Evolutionary conservation across 2,888 invertebrate species (phyloP).

Genomic region (Drosophila algonquin): DNA sequence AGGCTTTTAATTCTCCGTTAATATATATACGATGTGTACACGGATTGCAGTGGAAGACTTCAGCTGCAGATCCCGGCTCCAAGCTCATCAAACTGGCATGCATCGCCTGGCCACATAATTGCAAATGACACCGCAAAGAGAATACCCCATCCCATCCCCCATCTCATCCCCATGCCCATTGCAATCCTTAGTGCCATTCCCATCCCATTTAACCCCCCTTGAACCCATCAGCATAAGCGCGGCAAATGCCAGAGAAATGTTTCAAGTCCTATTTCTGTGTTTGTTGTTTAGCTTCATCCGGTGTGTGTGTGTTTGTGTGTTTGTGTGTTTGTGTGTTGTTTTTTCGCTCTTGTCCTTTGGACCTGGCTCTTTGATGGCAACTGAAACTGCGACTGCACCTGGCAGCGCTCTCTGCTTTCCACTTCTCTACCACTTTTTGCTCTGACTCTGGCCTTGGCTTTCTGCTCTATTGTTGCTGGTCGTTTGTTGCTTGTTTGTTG

Average conservation of each 20-base stretch:
- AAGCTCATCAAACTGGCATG: constrained; percentile 50
- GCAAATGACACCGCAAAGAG: constrained; percentile 57
- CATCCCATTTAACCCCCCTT: not conserved
- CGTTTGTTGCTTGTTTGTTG: constrained; percentile 67
- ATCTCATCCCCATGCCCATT: constrained; percentile 5
- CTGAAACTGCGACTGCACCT: constrained; percentile 37
- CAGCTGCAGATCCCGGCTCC: not conserved
- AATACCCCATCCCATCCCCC: not conserved
- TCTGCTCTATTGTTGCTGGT: constrained; percentile 41
- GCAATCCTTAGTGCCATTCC: not conserved
- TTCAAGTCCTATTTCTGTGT: constrained; percentile 55
- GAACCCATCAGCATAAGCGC: constrained; percentile 14
- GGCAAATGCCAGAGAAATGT: constrained; percentile 49
- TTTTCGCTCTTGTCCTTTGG: constrained; percentile 65
- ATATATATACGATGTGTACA: constrained; percentile 1
- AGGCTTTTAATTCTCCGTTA: constrained; percentile 20
- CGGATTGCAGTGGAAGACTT: constrained; percentile 23
- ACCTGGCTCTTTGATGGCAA: constrained; percentile 64
- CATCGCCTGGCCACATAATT: constrained; percentile 56
- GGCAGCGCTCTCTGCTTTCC: constrained; percentile 32
- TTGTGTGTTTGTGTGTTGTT: constrained; percentile 42
- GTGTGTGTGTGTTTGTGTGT: constrained; percentile 7
- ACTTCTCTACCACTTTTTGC: constrained; percentile 67
- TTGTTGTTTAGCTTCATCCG: constrained; percentile 35
- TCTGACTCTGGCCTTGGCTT: constrained; percentile 55